Evolutionary conservation across 2,888 invertebrate species (phyloP), one percentile per base, ranked within the genome.

Genomic region (Drosophila buzzatii): DNA sequence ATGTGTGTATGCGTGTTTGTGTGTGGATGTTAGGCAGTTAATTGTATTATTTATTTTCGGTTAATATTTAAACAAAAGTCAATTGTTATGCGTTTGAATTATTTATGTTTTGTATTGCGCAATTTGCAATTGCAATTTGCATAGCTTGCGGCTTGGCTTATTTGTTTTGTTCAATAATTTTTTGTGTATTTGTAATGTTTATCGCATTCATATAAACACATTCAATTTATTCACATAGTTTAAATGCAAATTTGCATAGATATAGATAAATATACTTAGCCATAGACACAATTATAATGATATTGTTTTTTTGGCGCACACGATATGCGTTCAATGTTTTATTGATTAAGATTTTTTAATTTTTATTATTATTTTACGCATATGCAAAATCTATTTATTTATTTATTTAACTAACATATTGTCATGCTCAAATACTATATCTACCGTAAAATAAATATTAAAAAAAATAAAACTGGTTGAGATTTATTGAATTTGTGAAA

Each of bases 391-490:
- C 62, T 79, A 85, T 85, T 85, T 85, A 85, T 85, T 85, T 85
- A 85, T 85, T 85, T 85, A 85, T 85, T 85, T 75, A 85, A 73
- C 82, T 82, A 87, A 87, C 88, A 87, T 85, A 87, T 85, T 85
- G 88, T 85, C 82, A 85, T 79, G 73, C 62, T 68, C 64, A 69
- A 70, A 72, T 73, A 56, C 27, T 35, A 42, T 73, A 39, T 53
- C 73, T 81, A 44, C 63, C 52, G 33, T 56, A 64, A 77, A 49
- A 51, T 70, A 76, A 84, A 85, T 76, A 73, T 73, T 73, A 68
- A 37, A 41, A 58, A 76, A 81, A 77, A 47, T 56, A 58, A 55
- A 2, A 23, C 23, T 23, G 23, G 23, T 3, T 3, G 16, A 42
- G 31, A 47, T 9, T 56, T 9, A 6, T 35, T 12, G 3, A 0